Evolutionary conservation across 2,888 invertebrate genomes (phyloP).

Genomic region (Xylophagus ater): DNA sequence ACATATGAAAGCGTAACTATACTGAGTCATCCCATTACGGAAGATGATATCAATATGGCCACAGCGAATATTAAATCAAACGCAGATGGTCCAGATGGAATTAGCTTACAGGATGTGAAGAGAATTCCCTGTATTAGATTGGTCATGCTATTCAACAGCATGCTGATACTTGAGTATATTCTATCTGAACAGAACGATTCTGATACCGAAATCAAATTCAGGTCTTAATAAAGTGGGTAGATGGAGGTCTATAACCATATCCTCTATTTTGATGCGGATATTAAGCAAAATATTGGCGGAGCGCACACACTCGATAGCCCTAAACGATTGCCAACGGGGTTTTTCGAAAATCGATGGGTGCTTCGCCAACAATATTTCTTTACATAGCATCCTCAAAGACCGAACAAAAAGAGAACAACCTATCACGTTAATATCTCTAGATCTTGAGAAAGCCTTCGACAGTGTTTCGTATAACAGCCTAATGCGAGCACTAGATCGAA

Average conservation of each 20-base stretch:
- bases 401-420: neutral
- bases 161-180: neutral
- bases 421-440: too few species aligned
- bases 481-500: neutral
- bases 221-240: neutral
- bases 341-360: neutral
- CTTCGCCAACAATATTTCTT: neutral
- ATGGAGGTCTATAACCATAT: constrained; percentile 1
- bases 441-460: too few species aligned
- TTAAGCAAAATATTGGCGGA: too few species aligned
- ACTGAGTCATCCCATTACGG: too few species aligned
- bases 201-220: neutral
- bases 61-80: neutral
- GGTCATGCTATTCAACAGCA: neutral
- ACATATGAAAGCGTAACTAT: rapidly evolving
- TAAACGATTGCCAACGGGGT: neutral
- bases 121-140: too few species aligned
- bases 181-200: neutral
- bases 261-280: neutral
- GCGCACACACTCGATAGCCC: too few species aligned
- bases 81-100: neutral
- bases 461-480: neutral
- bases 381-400: neutral
- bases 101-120: neutral
- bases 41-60: too few species aligned